Conservation (phyloP, 2,888 invertebrate genomes). For the Terebella lapidaria region DNA sequence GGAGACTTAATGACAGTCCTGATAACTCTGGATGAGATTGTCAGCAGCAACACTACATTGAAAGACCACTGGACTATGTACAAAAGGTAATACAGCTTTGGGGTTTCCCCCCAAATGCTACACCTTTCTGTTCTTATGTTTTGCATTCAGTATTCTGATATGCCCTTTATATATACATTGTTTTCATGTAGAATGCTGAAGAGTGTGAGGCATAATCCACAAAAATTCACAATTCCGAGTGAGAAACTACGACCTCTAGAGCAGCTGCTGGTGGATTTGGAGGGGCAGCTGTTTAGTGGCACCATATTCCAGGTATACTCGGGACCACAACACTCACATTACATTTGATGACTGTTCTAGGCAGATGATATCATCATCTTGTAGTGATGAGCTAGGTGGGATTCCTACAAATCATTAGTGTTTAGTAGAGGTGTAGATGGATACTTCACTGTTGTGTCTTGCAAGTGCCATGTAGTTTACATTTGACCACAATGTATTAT, state of each 20-base stretch:
- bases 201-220: constrained; percentile 64
- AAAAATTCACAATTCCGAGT: constrained; percentile 61
- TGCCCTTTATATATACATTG: background rate
- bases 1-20: constrained; percentile 56
- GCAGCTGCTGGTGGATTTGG: constrained; percentile 68
- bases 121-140: background rate
- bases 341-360: no score
- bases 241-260: constrained; percentile 66
- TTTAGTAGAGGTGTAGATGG: no score
- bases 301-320: constrained; percentile 66
- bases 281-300: constrained; percentile 64
- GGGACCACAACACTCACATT: no score
- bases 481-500: no score
- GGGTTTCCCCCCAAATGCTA: background rate
- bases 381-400: no score
- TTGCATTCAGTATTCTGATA: background rate
- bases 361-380: no score
- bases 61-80: constrained; percentile 74
- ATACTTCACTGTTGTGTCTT: no score
- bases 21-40: constrained; percentile 65
- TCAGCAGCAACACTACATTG: constrained; percentile 60
- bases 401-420: no score
- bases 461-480: no score
- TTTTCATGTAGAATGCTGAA: constrained; percentile 59
- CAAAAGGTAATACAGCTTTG: constrained; percentile 56